phyloP scores from a whole-genome alignment of 2,113 vertebrate species.

The Petaurus breviceps region DNA sequence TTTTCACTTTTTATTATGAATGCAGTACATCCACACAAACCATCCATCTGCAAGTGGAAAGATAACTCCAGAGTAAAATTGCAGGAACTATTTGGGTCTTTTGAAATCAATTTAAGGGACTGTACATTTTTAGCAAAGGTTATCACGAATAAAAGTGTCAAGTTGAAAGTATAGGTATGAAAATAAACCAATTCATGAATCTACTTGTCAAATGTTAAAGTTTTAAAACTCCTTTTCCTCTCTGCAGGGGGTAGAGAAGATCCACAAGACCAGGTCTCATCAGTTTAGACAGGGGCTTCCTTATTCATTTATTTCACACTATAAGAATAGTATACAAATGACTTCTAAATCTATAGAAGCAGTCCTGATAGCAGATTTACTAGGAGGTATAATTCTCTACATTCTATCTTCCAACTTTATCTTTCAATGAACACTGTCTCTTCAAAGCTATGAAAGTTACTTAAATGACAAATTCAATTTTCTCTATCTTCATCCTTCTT shows the following conservation, averaged over 20 bases:
- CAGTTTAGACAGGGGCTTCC: neutral
- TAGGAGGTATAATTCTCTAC: neutral
- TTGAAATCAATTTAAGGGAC: neutral
- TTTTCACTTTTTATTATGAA: neutral
- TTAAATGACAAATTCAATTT: neutral
- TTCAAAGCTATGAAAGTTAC: neutral
- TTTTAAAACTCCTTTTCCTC: neutral
- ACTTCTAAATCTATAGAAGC: neutral
- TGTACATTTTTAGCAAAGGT: neutral
- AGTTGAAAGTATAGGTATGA: neutral
- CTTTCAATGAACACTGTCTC: neutral
- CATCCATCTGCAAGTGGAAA: neutral
- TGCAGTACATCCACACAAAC: neutral
- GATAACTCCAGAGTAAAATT: neutral
- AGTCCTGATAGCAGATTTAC: neutral
- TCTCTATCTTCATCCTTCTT: neutral
- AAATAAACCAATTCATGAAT: neutral
- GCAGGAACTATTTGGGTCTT: neutral
- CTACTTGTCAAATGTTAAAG: neutral
- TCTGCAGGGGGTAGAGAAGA: neutral
- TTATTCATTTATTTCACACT: neutral
- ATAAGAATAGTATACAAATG: neutral
- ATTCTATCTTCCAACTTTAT: neutral
- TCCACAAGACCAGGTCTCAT: neutral
- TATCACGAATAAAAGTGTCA: neutral